Base-by-base conservation (phyloP, 1,140 invertebrate genomes). In the Lepidurus couesii region DNA sequence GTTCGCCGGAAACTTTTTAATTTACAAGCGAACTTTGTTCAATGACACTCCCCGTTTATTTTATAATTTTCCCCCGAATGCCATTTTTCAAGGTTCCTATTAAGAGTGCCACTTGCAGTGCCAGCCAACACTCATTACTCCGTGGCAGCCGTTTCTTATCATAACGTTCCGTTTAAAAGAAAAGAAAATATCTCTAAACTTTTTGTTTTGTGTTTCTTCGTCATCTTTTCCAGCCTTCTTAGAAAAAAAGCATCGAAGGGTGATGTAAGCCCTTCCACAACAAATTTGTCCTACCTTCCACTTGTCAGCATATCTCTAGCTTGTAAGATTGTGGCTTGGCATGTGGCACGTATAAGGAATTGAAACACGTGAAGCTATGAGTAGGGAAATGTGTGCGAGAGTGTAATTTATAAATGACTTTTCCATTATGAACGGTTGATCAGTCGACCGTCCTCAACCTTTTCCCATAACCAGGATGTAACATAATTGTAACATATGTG, bases 401-500 rank as follows among this genome's bases (percentile, higher is more conserved):
- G 53, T 13, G 53, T 65, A 65, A 65, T 65, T 65, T 65, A 65
- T 11, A 65, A 65, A 16, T 65, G 53, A 65, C 53, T 65, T 65
- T 65, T 65, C 53, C 53, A 65, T 65, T 65, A 65, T 65, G 53
- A 65, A 21, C 53, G 53, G 53, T 65, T 65, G 53, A 65, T 65
- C 53, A 21, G 53, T 65, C 53, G 53, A 65, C 53, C 53, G 53
- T 65, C 53, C 53, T 65, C 53, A 65, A 65, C 53, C 8, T 65
- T 65, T 65, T 65, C 53, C 53, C 53, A 65, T 65, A 65, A 65
- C 53, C 53, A 65, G 53, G 53, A 65, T 65, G 53, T 65, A 65
- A 65, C 53, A 65, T 65, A 65, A 65, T 65, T 65, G 53, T 65
- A 65, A 65, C 53, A 65, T 65, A 65, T 65, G 53, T 65, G 53